phyloP scores from a whole-genome alignment of 2,113 vertebrate genomes.

The Poecile atricapillus region DNA sequence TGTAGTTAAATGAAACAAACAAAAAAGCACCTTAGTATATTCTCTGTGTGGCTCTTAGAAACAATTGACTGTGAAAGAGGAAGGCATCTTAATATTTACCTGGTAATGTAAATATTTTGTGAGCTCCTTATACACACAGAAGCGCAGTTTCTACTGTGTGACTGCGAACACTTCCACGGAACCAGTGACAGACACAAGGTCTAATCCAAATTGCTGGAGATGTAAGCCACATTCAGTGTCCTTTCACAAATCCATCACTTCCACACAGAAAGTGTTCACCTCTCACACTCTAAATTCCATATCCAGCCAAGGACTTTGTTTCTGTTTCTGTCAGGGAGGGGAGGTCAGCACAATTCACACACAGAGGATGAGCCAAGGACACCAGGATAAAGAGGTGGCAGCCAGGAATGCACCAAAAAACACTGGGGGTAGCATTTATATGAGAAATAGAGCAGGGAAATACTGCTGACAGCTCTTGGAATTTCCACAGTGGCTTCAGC shows the following conservation, averaged over 20 bases:
- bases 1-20: background rate
- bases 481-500: background rate
- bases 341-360: background rate
- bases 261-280: background rate
- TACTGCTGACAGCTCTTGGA: background rate
- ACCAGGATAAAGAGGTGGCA: background rate
- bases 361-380: background rate
- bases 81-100: background rate
- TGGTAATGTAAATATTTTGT: background rate
- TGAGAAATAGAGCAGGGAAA: background rate
- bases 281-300: background rate
- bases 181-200: background rate
- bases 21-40: background rate
- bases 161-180: background rate
- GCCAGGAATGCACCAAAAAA: background rate
- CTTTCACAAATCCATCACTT: background rate
- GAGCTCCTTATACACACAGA: background rate
- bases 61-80: background rate
- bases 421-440: background rate
- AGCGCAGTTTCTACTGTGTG: background rate
- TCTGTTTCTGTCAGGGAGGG: background rate
- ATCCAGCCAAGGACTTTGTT: background rate
- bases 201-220: background rate
- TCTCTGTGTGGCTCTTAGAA: background rate
- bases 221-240: rapidly evolving